phyloP scores from a whole-genome alignment of 2,888 invertebrate genomes.

The Gastrophysa polygoni region DNA sequence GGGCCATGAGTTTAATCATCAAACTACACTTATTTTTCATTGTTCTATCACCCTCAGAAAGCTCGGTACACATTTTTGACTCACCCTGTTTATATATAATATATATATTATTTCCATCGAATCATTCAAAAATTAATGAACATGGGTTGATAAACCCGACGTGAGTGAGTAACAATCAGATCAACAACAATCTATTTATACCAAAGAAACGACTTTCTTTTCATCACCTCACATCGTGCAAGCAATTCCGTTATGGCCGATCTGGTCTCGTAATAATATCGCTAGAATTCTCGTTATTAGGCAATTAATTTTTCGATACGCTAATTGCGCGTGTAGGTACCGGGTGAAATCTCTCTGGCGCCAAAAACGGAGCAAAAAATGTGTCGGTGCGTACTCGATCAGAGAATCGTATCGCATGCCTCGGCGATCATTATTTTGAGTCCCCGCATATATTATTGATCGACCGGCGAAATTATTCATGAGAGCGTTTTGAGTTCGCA shows the following conservation, averaged over 20 bases:
- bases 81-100: too few species aligned
- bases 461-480: not conserved
- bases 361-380: slow-evolving; percentile 35
- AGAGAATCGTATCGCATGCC: not conserved
- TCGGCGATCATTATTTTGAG: not conserved
- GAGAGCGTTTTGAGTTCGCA: not conserved
- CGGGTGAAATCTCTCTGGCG: slow-evolving; percentile 33
- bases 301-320: slow-evolving; percentile 31
- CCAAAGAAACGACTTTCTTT: slow-evolving; percentile 26
- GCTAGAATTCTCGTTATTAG: slow-evolving; percentile 26
- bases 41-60: too few species aligned
- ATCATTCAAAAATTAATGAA: too few species aligned
- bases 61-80: too few species aligned
- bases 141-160: too few species aligned
- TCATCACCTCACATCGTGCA: slow-evolving; percentile 16
- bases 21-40: too few species aligned
- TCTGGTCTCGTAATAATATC: slow-evolving; percentile 18
- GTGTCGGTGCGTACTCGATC: not conserved
- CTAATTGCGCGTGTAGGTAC: slow-evolving; percentile 10
- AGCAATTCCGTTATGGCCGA: slow-evolving; percentile 28
- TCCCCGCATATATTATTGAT: not conserved
- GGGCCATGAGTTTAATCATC: too few species aligned
- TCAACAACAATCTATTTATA: too few species aligned
- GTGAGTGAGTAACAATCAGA: too few species aligned
- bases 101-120: too few species aligned